phyloP scores from a whole-genome alignment of 2,113 vertebrate species.

The Cyprinus carpio region DNA sequence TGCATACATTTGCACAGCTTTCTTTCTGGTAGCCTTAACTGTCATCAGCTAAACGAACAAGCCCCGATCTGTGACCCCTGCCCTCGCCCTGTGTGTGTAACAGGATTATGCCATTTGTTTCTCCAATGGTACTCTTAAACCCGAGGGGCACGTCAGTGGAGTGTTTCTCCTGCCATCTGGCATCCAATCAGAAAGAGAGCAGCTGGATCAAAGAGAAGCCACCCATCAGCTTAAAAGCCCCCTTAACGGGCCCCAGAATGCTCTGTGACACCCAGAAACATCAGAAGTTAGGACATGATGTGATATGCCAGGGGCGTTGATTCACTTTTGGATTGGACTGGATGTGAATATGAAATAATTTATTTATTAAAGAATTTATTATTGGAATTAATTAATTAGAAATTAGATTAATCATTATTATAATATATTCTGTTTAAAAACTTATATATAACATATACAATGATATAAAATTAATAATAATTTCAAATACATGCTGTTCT shows the following conservation, averaged over 20 bases:
- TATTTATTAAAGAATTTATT: background rate
- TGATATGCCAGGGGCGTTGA: background rate
- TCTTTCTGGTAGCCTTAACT: slow-evolving; percentile 8
- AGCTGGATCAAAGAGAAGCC: slow-evolving; percentile 5
- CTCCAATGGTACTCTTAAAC: slow-evolving; percentile 9
- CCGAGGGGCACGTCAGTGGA: background rate
- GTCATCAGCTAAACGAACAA: slow-evolving; percentile 37
- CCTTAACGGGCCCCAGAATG: background rate
- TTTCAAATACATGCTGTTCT: background rate
- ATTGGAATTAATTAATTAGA: background rate
- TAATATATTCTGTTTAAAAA: background rate
- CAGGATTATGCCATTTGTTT: slow-evolving; percentile 36
- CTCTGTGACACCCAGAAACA: background rate
- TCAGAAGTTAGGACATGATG: background rate
- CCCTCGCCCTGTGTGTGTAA: background rate
- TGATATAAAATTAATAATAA: background rate
- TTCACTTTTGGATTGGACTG: background rate
- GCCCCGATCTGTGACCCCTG: slow-evolving; percentile 8
- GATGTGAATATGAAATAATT: background rate
- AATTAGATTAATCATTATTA: background rate
- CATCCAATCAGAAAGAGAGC: slow-evolving; percentile 28
- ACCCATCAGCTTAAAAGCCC: slow-evolving; percentile 6
- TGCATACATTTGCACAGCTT: slow-evolving; percentile 14
- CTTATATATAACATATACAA: background rate
- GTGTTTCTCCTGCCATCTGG: slow-evolving; percentile 20